Evolutionary conservation across 2,888 invertebrate species (phyloP), one percentile per base, ranked within the genome.

Genomic region (Phragmatobia fuliginosa): DNA sequence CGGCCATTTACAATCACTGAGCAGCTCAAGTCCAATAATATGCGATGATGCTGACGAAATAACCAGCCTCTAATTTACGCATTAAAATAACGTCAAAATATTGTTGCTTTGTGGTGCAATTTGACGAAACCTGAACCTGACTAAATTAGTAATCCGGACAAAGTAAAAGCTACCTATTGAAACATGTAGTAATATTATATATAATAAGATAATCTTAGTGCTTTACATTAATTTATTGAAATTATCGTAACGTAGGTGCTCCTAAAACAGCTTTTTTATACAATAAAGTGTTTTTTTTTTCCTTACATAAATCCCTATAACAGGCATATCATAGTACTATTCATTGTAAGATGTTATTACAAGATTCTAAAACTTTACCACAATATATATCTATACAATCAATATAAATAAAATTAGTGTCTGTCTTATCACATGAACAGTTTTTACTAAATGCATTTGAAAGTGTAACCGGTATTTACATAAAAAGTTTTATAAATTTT

Each of bases 1-100:
- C 89, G 90, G 89, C 90, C 86, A 90, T 93, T 93, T 91, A 93
- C 92, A 93, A 92, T 93, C 91, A 89, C 90, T 85, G 85, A 85
- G 85, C 79, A 71, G 79, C 77, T 79, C 77, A 79, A 84, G 83
- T 87, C 91, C 91, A 92, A 92, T 93, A 93, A 93, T 90, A 90
- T 87, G 90, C 88, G 88, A 92, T 90, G 90, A 91, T 91, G 87
- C 85, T 87, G 90, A 90, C 89, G 89, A 91, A 91, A 91, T 88
- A 87, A 84, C 80, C 80, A 82, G 73, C 82, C 80, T 85, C 82
- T 84, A 87, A 89, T 89, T 88, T 86, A 86, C 83, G 83, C 78
- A 80, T 80, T 79, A 76, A 83, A 81, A 83, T 76, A 82, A 81
- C 84, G 82, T 88, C 88, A 88, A 80, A 90, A 89, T 83, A 88